Evolutionary conservation across 2,888 invertebrate species (phyloP).

Genomic region (Eristalinus sepulchralis): DNA sequence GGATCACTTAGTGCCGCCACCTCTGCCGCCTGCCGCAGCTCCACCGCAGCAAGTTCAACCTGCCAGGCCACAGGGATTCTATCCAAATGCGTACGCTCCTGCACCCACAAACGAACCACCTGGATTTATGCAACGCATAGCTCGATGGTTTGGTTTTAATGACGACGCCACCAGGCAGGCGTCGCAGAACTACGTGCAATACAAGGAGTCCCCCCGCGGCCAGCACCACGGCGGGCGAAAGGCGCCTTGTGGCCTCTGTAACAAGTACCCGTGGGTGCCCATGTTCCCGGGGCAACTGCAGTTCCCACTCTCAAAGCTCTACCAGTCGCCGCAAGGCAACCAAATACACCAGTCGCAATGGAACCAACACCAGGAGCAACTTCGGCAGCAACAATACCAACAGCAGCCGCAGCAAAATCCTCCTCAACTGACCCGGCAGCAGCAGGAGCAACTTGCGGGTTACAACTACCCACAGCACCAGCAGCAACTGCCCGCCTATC

Average conservation of each 20-base stretch:
- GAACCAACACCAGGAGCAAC: constrained; percentile 52
- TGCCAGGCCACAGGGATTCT: constrained; percentile 27
- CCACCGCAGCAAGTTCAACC: constrained; percentile 56
- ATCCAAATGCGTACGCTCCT: constrained; percentile 28
- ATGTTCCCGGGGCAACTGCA: constrained; percentile 81
- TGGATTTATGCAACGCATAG: constrained; percentile 80
- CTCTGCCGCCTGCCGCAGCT: constrained; percentile 64
- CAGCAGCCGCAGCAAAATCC: constrained; percentile 34
- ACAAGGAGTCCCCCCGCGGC: constrained; percentile 62
- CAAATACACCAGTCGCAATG: constrained; percentile 67
- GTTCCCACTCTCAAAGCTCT: constrained; percentile 70
- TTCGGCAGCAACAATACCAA: constrained; percentile 30
- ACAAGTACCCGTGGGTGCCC: constrained; percentile 91
- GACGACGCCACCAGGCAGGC: constrained; percentile 72
- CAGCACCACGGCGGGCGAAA: constrained; percentile 78
- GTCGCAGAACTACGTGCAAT: constrained; percentile 63
- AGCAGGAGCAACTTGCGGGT: constrained; percentile 49
- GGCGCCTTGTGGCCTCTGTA: constrained; percentile 88
- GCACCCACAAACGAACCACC: constrained; percentile 66
- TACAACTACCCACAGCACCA: constrained; percentile 65
- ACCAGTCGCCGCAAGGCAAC: constrained; percentile 50
- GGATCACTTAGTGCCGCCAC: constrained; percentile 79
- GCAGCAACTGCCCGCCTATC: constrained; percentile 51
- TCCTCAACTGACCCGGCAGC: constrained; percentile 30
- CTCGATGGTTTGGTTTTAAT: constrained; percentile 80